These are phyloP conservation scores for Drosophila virilis DNA, from an alignment of 1,140 invertebrate genomes.

Conservation along the genomic window DNA sequence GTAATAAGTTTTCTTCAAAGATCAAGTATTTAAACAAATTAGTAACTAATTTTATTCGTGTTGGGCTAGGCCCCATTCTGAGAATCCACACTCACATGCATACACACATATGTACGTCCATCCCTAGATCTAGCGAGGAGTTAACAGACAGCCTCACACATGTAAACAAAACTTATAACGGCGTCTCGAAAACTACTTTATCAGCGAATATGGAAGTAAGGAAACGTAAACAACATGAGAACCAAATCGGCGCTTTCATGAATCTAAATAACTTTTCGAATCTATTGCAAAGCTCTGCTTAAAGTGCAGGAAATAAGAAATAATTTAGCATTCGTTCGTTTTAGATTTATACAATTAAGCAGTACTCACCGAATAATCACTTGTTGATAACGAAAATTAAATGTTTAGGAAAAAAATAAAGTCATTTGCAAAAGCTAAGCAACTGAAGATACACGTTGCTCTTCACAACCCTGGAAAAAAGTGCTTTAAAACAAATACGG, in stretches of 20 bases:
- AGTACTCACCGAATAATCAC: not conserved
- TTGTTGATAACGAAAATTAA: not conserved
- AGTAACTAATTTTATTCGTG: not conserved
- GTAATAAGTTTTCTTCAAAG: no score
- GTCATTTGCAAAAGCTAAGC: not conserved
- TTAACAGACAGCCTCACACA: not conserved
- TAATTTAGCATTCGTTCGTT: no score
- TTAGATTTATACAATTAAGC: no score
- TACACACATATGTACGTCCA: not conserved
- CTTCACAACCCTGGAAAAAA: not conserved
- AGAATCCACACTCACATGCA: not conserved
- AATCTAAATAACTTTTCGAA: no score
- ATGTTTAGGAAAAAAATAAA: not conserved
- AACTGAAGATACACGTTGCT: not conserved
- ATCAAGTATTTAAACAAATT: no score
- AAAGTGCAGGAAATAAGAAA: not conserved
- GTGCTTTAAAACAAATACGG: not conserved
- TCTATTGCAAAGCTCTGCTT: not conserved
- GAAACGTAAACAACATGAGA: not conserved
- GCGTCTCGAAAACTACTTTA: not conserved
- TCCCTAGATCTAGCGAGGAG: not conserved
- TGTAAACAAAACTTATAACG: constrained; percentile 15
- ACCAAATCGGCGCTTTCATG: not conserved
- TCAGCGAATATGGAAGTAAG: not conserved
- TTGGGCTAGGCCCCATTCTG: no score